These are phyloP conservation scores for Amphipyra tragopoginis DNA, from an alignment of 2,888 invertebrate species.

Conservation along the genomic window DNA sequence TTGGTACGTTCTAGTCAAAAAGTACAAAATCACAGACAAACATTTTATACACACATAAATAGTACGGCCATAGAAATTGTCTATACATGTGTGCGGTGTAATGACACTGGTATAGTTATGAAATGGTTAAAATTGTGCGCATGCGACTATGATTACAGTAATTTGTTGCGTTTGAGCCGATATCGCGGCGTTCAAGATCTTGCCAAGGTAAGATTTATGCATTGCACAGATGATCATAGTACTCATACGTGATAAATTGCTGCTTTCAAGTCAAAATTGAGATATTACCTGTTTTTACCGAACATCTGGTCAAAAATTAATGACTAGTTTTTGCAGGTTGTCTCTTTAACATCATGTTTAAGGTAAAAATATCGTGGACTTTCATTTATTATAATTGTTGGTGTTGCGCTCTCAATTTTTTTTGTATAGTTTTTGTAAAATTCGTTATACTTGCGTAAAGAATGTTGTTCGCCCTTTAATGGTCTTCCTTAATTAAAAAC, in stretches of 20 bases:
- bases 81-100: constrained; percentile 52
- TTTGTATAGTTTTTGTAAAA: neutral
- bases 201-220: constrained; percentile 66
- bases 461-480: constrained; percentile 8
- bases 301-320: constrained; percentile 57
- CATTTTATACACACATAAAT: constrained; percentile 21
- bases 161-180: constrained; percentile 70
- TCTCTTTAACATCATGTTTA: constrained; percentile 45
- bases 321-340: constrained; percentile 32
- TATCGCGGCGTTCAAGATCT: constrained; percentile 69
- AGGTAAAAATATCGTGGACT: constrained; percentile 42
- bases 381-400: constrained; percentile 36
- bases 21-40: constrained; percentile 18
- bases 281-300: constrained; percentile 55
- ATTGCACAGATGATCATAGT: constrained; percentile 58
- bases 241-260: constrained; percentile 58
- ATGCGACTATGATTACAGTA: constrained; percentile 73
- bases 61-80: constrained; percentile 37
- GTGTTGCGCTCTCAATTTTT: constrained; percentile 18
- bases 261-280: constrained; percentile 57
- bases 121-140: constrained; percentile 70
- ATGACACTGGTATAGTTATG: constrained; percentile 69
- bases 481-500: constrained; percentile 16
- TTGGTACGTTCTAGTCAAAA: too few species aligned
- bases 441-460: neutral